A percentile compares a stretch with the other conserved stretches of the same genome.
phyloP scores from a whole-genome alignment of 1,140 invertebrate species.

The Scaptodrosophila lebanonensis region DNA sequence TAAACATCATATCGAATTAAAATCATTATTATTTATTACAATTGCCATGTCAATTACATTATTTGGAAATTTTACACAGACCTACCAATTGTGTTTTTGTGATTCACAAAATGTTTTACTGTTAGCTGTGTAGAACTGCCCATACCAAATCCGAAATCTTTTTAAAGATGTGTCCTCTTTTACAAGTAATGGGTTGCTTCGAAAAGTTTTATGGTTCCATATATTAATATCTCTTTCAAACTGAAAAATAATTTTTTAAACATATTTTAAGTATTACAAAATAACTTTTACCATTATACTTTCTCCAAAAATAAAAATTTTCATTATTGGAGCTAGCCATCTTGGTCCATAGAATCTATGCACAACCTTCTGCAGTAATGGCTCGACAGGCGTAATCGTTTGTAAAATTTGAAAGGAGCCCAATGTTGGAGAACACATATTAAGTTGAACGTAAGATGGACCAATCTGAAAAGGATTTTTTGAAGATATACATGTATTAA shows the following conservation, averaged over 20 bases:
- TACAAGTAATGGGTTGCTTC: conserved; percentile 84
- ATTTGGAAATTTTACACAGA: neutral
- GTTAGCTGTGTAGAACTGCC: conserved; percentile 90
- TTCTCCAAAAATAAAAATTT: conserved; percentile 84
- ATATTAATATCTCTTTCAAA: conserved; percentile 91
- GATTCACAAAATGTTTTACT: conserved; percentile 80
- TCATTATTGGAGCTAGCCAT: conserved; percentile 82
- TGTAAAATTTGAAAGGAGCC: conserved; percentile 86
- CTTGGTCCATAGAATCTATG: conserved; percentile 85
- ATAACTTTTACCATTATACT: conserved; percentile 83
- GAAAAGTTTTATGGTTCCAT: conserved; percentile 92
- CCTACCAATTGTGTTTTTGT: conserved; percentile 25
- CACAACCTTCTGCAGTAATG: conserved; percentile 86
- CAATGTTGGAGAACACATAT: conserved; percentile 80
- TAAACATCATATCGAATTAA: too few relatives aligned
- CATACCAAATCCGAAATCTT: conserved; percentile 88
- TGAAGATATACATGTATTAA: too few relatives aligned
- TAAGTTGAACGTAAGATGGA: conserved; percentile 86
- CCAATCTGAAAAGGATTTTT: conserved; percentile 82
- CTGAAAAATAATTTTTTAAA: conserved; percentile 77
- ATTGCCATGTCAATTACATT: too few relatives aligned
- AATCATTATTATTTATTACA: too few relatives aligned
- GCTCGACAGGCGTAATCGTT: conserved; percentile 88
- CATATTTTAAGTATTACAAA: neutral
- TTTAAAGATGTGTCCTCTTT: conserved; percentile 86